Base-by-base conservation (phyloP, 2,113 vertebrate species). In the Neofelis nebulosa region DNA sequence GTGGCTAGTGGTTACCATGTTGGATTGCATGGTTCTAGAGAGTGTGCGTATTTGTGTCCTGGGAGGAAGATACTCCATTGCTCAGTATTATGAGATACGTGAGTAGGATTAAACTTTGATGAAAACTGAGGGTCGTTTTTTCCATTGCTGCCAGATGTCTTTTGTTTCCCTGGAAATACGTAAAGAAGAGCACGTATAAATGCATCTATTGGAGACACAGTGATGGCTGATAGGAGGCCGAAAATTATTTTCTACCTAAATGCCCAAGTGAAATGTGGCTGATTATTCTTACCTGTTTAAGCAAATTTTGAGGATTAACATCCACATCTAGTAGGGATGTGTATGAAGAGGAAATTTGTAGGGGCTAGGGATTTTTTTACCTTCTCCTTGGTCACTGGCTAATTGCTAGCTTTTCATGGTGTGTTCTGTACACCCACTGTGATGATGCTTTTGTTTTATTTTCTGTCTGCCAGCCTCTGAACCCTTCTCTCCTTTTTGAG, bases 291-390 rank as follows among this genome's bases (percentile, higher is more conserved):
- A 65, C 7, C 66, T 57, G 14, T 86, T 97, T 52, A 57, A 81
- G 31, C 85, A 52, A 78, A 36, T 92, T 86, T 97, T 85, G 29
- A 90, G 25, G 52, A 69, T 71, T 82, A 96, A 73, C 82, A 94
- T 68, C 38, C 33, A 41, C 4, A n/a, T 31, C n/a, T 57, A 61
- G 15, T 83, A 83, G 25, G 36, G 78, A 76, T 87, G 80, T 78
- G 15, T 82, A 36, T 86, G 73, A 83, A 78, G 38, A 76, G 27
- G 57, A 96, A 87, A 73, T 87, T n/a, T 76, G 52, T 61, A 78
- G 57, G n/a, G 23, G 80, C 19, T 82, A 33, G 63, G 25, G 63
- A 74, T 38, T 63, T 94, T 94, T 79, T 19, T 10, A 52, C 16
- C 71, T 95, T 79, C 27, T 82, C 63, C n/a, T 84, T 90, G 87